Conservation (phyloP, 2,113 vertebrate genomes). For the Crotalus tigris region DNA sequence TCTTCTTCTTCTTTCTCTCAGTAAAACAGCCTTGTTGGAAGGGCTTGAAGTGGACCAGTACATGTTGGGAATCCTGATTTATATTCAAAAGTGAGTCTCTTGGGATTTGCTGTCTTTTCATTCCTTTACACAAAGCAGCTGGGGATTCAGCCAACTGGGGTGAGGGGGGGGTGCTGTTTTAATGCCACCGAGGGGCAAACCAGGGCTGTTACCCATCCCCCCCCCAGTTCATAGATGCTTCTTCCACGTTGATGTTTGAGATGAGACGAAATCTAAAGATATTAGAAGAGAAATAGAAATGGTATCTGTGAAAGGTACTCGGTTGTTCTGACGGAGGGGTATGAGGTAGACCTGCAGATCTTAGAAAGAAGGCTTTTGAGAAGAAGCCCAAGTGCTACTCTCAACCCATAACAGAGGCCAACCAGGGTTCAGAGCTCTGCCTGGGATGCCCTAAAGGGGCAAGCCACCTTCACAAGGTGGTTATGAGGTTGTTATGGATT, state of each 20-base stretch:
- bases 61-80: constrained; percentile 93
- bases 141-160: no score
- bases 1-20: constrained; percentile 55
- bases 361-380: neutral
- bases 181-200: neutral
- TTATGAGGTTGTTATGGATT: neutral
- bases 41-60: constrained; percentile 97
- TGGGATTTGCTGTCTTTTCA: no score
- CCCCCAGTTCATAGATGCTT: neutral
- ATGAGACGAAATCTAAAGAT: neutral
- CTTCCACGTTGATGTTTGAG: neutral
- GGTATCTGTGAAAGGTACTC: neutral
- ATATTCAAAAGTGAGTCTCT: constrained; percentile 88
- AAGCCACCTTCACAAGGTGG: neutral
- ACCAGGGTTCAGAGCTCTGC: neutral
- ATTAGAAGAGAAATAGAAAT: neutral
- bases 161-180: no score
- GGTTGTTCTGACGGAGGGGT: neutral
- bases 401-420: neutral
- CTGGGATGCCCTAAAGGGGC: neutral
- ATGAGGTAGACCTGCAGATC: neutral
- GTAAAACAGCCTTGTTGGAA: constrained; percentile 91
- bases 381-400: neutral
- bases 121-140: neutral
- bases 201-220: fast-evolving